Evolutionary conservation across 2,797 vertebrate genomes (phyloP).

Genomic region (Saxicola maurus): DNA sequence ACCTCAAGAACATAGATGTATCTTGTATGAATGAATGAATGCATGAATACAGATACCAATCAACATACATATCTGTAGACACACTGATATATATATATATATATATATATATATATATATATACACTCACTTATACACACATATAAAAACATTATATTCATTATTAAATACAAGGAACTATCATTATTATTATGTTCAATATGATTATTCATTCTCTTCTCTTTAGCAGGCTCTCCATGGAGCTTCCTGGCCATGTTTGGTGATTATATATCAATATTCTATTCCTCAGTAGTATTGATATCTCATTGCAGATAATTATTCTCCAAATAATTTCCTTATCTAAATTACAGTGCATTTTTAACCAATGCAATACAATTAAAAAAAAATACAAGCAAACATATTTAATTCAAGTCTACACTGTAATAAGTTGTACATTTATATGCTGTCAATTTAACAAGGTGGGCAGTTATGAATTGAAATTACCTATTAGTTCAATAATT

Average conservation of each 20-base stretch:
- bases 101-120: neutral
- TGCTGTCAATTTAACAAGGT: neutral
- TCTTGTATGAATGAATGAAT: neutral
- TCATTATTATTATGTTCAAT: neutral
- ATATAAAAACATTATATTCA: neutral
- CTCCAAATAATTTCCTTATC: neutral
- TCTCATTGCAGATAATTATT: neutral
- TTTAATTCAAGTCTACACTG: neutral
- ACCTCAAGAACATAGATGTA: neutral
- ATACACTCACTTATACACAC: neutral
- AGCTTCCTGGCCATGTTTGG: neutral
- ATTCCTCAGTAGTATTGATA: neutral
- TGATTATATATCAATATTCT: neutral
- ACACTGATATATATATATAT: fast-evolving
- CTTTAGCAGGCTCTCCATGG: neutral
- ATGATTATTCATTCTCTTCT: neutral
- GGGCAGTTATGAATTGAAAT: neutral
- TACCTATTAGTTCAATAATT: neutral
- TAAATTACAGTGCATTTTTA: neutral
- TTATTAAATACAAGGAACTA: neutral
- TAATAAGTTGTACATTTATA: neutral
- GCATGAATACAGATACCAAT: neutral
- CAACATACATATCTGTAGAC: neutral
- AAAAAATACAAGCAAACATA: neutral
- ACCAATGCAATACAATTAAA: neutral